phyloP scores from a whole-genome alignment of 2,113 vertebrate genomes.

The Axis porcinus region DNA sequence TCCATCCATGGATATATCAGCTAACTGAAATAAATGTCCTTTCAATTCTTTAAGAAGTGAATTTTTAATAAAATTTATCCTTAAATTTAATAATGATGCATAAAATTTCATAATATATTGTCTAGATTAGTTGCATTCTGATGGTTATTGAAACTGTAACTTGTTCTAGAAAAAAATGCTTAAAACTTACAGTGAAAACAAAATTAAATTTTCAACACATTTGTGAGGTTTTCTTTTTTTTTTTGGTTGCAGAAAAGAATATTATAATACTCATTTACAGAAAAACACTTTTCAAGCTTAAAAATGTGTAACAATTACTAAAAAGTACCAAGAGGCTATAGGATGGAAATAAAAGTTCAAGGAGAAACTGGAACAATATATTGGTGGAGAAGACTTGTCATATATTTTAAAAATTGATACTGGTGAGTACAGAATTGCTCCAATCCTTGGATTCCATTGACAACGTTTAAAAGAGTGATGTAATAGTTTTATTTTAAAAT shows the following conservation, averaged over 20 bases:
- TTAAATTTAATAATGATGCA: not conserved
- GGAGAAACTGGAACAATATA: not conserved
- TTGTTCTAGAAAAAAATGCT: not conserved
- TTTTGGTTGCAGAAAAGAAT: not conserved
- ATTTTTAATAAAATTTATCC: not conserved
- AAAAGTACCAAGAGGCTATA: not conserved
- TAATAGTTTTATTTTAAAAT: conserved; percentile 43
- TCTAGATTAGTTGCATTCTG: not conserved
- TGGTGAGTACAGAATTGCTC: not conserved
- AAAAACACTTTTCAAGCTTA: not conserved
- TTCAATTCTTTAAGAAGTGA: not conserved
- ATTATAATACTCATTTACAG: not conserved
- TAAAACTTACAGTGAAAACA: not conserved
- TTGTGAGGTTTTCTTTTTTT: not conserved
- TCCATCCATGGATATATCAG: not conserved
- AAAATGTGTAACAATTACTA: not conserved
- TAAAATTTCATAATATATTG: not conserved
- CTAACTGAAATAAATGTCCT: not conserved
- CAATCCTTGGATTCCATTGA: not conserved
- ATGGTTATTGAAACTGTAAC: not conserved
- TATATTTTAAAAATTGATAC: not conserved
- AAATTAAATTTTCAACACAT: not conserved
- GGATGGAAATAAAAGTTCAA: not conserved
- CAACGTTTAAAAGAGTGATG: not conserved
- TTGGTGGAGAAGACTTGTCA: not conserved